A percentile compares a stretch with the other conserved stretches of the same genome.
phyloP scores from a whole-genome alignment of 2,888 invertebrate species.

The Chrysomela aeneicollis region DNA sequence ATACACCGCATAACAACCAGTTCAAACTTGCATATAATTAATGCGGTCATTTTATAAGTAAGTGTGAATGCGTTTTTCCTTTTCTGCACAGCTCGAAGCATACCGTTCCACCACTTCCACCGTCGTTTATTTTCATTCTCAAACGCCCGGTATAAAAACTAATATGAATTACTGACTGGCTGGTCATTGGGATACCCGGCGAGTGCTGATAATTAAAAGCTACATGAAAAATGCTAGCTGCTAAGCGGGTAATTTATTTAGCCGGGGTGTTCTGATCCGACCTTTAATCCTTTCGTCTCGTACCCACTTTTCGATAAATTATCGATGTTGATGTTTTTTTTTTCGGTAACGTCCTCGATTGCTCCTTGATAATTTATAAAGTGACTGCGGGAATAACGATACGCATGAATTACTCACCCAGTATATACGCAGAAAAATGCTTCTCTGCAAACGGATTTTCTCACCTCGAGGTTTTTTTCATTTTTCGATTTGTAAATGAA shows the following conservation, averaged over 20 bases:
- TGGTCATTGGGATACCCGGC: constrained; percentile 29
- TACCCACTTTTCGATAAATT: constrained; percentile 24
- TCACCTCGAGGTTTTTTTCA: too few species aligned
- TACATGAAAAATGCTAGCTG: constrained; percentile 25
- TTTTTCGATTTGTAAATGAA: too few species aligned
- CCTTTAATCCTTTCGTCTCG: constrained; percentile 26
- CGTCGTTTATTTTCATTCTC: constrained; percentile 26
- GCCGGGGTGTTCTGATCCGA: constrained; percentile 19
- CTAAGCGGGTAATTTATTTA: constrained; percentile 27
- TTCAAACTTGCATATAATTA: constrained; percentile 41
- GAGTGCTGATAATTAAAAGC: constrained; percentile 34
- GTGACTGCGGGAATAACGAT: not conserved
- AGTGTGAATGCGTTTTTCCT: constrained; percentile 34
- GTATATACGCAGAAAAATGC: not conserved
- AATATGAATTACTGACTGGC: constrained; percentile 26
- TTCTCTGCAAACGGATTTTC: too few species aligned
- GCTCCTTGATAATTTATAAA: not conserved
- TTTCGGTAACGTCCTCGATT: not conserved
- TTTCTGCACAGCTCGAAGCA: constrained; percentile 5
- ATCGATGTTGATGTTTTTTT: not conserved
- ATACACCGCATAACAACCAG: constrained; percentile 31
- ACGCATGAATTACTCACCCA: not conserved
- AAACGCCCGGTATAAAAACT: constrained; percentile 30
- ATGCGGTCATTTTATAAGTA: constrained; percentile 44
- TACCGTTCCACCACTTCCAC: constrained; percentile 8